Base-by-base conservation (phyloP, 2,888 invertebrate genomes). In the Leptinotarsa juncta region DNA sequence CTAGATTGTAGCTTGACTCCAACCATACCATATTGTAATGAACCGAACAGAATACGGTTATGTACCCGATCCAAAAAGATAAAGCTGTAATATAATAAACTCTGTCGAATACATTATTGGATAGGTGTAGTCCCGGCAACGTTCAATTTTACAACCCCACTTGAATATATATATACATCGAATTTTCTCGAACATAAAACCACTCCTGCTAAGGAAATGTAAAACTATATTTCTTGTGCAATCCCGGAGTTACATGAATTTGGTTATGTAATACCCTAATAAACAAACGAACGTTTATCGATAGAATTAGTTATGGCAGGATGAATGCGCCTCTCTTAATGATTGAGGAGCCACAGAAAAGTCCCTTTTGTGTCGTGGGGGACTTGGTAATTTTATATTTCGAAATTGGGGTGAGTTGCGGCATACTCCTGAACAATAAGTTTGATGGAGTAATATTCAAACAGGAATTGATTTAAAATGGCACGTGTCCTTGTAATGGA, bases 171-270 rank as follows among this genome's bases (percentile, higher is more conserved):
- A 73, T 71, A 71, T 73, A 73, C 57, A 72, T 62, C 68, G 72
- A 67, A 77, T 77, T 65, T 76, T 70, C 55, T 57, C 67, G 77
- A 67, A 70, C 71, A 77, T 72, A 75, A 74, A 74, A 75, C 72
- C 74, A 70, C 74, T 74, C 70, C 69, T 48, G 57, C 65, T 65
- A 18, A 55, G 78, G 80, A 80, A 80, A 80, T 78, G 76, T 79
- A 81, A 79, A 81, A 82, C 81, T 79, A 78, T 80, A 81, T 81
- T 81, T 81, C 82, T 82, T 82, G 80, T 81, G 80, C 80, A 79
- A 76, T 78, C 72, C 77, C 73, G 73, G 77, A 73, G 74, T 72
- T 70, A 74, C 77, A 76, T 80, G 79, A 77, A 78, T 77, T 78
- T 78, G 57, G 75, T 57, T 77, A 75, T 73, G 74, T 79, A 79